phyloP scores from a whole-genome alignment of 2,113 vertebrate species.

The Scortum barcoo region DNA sequence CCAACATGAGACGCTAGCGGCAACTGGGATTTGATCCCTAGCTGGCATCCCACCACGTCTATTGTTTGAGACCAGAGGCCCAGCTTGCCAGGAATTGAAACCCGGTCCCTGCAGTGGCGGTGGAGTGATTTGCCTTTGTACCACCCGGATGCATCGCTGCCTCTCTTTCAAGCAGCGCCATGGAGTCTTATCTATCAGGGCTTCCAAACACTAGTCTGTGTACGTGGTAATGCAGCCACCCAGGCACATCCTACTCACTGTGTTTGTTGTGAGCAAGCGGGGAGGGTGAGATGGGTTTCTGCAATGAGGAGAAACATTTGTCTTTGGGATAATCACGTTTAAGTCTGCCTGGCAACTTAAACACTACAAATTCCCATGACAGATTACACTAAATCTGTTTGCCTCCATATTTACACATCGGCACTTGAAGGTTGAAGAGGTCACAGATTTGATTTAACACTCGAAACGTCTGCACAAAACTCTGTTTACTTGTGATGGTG shows the following conservation, averaged over 20 bases:
- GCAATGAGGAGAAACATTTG: constrained; percentile 55
- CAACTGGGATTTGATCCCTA: constrained; percentile 25
- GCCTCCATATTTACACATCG: constrained; percentile 50
- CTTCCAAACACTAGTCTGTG: constrained; percentile 40
- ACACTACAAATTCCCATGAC: constrained; percentile 54
- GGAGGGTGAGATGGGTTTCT: constrained; percentile 20
- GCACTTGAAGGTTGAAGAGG: constrained; percentile 55
- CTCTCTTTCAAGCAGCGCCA: constrained; percentile 52
- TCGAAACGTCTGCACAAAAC: constrained; percentile 42
- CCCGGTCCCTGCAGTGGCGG: constrained; percentile 30
- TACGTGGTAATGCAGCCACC: constrained; percentile 9
- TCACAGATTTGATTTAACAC: constrained; percentile 50
- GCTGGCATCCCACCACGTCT: constrained; percentile 21
- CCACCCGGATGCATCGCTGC: constrained; percentile 16
- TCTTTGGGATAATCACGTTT: constrained; percentile 70
- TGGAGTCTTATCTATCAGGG: constrained; percentile 28
- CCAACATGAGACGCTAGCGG: constrained; percentile 28
- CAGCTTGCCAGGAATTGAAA: constrained; percentile 25
- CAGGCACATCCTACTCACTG: constrained; percentile 15
- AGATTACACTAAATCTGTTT: constrained; percentile 67
- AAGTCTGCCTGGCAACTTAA: constrained; percentile 60
- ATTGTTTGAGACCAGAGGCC: constrained; percentile 36
- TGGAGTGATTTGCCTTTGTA: constrained; percentile 26
- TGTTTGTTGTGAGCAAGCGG: constrained; percentile 58
- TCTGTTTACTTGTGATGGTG: constrained; percentile 51